phyloP scores from a whole-genome alignment of 2,797 vertebrate species.

The Sphenodon punctatus region DNA sequence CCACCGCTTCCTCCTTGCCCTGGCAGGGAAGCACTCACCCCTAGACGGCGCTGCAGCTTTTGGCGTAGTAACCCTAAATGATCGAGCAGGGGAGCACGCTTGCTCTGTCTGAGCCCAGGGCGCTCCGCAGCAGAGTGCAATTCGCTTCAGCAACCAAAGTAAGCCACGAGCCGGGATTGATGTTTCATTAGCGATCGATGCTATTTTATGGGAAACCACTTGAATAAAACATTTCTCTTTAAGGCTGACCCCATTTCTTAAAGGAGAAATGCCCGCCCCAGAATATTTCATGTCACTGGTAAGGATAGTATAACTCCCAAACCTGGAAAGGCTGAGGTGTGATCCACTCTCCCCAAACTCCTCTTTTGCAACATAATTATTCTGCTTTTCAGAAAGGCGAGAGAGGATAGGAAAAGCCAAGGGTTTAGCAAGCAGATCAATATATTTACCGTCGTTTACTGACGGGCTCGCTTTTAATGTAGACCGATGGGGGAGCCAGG shows the following conservation, averaged over 20 bases:
- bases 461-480: slow-evolving; percentile 16
- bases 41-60: neutral
- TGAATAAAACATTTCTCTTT: neutral
- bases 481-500: slow-evolving; percentile 25
- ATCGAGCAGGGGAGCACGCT: neutral
- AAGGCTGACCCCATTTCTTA: neutral
- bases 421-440: neutral
- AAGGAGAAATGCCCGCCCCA: neutral
- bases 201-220: neutral
- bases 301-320: too few species aligned
- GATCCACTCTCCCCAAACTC: neutral
- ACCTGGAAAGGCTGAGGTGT: too few species aligned
- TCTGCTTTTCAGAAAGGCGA: slow-evolving; percentile 38
- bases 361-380: slow-evolving; percentile 18
- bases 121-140: rapidly evolving
- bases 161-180: neutral
- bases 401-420: slow-evolving; percentile 20
- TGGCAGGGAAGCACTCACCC: neutral
- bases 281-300: neutral
- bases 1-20: neutral
- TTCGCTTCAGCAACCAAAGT: neutral
- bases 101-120: neutral
- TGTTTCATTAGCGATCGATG: neutral
- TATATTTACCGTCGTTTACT: slow-evolving; percentile 36
- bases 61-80: neutral